Evolutionary conservation across 2,888 invertebrate species (phyloP).

Genomic region (Tenodera sinensis): DNA sequence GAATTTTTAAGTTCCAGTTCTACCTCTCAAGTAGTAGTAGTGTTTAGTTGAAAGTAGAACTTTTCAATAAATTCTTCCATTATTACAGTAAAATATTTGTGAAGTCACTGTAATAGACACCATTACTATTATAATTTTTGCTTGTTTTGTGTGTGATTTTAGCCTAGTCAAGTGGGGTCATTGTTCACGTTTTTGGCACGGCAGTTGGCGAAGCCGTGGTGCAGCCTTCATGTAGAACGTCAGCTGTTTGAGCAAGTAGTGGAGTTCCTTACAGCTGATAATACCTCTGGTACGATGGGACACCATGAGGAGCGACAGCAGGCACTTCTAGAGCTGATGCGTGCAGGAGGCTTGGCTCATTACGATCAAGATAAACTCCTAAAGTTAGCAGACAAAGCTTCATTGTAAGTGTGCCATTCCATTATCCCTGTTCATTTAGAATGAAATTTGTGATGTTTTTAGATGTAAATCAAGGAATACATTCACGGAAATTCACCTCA

Average conservation of each 20-base stretch:
- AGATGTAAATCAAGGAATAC: too few relatives aligned
- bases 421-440: too few relatives aligned
- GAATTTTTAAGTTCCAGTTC: too few relatives aligned
- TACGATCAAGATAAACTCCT: slow-evolving; percentile 58
- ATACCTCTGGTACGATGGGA: slow-evolving; percentile 37
- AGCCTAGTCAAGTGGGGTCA: slow-evolving; percentile 59
- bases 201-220: slow-evolving; percentile 54
- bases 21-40: too few relatives aligned
- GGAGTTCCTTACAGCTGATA: slow-evolving; percentile 53
- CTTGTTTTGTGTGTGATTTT: slow-evolving; percentile 33
- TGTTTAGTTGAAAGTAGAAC: too few relatives aligned
- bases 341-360: slow-evolving; percentile 57
- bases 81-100: too few relatives aligned
- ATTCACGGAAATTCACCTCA: too few relatives aligned
- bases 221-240: slow-evolving; percentile 41
- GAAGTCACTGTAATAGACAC: neutral
- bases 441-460: too few relatives aligned
- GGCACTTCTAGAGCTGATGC: slow-evolving; percentile 65
- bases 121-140: neutral
- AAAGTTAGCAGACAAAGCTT: slow-evolving; percentile 58
- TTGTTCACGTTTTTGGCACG: slow-evolving; percentile 63
- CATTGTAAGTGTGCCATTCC: slow-evolving; percentile 50
- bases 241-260: slow-evolving; percentile 58
- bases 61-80: too few relatives aligned
- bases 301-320: slow-evolving; percentile 68